These are phyloP conservation scores for Galeopsomyia nigrocyanea DNA, from an alignment of 2,888 invertebrate genomes.

Conservation along the genomic window DNA sequence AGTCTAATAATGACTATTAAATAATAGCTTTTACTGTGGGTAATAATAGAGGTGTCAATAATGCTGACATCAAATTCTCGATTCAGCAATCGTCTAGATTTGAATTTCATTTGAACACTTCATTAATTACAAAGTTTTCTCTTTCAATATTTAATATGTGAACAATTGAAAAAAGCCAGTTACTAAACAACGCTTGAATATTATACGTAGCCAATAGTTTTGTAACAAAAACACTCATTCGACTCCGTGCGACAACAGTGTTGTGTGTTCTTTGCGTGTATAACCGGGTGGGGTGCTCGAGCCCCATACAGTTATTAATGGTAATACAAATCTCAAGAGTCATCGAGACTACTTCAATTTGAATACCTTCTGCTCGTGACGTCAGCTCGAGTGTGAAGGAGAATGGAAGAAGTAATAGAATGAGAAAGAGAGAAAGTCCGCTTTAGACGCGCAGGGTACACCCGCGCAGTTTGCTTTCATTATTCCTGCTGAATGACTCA, in stretches of 20 bases:
- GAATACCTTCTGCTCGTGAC: slow-evolving; percentile 69
- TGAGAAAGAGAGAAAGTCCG: slow-evolving; percentile 27
- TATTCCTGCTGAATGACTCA: slow-evolving; percentile 66
- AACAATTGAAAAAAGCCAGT: too few relatives aligned
- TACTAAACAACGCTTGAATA: too few relatives aligned
- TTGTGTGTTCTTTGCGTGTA: background rate
- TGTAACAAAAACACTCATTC: background rate
- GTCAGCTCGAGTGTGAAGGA: slow-evolving; percentile 52
- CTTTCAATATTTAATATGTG: too few relatives aligned
- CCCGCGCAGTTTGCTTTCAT: slow-evolving; percentile 57
- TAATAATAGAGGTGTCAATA: too few relatives aligned
- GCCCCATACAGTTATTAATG: slow-evolving; percentile 64
- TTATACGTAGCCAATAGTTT: too few relatives aligned
- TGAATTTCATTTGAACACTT: too few relatives aligned
- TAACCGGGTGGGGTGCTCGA: background rate
- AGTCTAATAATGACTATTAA: too few relatives aligned
- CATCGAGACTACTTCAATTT: slow-evolving; percentile 69
- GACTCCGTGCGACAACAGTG: background rate
- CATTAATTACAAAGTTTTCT: too few relatives aligned
- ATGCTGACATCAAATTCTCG: too few relatives aligned
- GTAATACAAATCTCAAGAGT: slow-evolving; percentile 69
- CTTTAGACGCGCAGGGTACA: background rate
- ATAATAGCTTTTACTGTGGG: too few relatives aligned
- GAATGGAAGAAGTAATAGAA: slow-evolving; percentile 4
- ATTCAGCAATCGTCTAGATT: too few relatives aligned